These are phyloP conservation scores for Scrobipalpa costella DNA, from an alignment of 2,888 invertebrate genomes.

Conservation along the genomic window DNA sequence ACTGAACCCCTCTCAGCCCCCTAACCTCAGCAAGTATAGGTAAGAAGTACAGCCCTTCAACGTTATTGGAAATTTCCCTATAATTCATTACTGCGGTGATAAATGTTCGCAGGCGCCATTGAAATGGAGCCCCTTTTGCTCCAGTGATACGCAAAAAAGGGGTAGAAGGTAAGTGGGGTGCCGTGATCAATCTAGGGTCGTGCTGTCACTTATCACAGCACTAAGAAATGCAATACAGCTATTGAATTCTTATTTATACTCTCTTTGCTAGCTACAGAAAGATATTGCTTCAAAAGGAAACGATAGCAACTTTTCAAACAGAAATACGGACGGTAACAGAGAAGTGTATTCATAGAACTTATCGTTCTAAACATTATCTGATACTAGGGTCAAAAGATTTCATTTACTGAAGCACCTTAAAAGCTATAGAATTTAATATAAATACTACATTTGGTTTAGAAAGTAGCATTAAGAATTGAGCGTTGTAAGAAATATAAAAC, in stretches of 20 bases:
- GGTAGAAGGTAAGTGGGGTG: slow-evolving; percentile 67
- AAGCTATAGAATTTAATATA: no score
- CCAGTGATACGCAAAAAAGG: slow-evolving; percentile 78
- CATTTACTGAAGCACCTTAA: no score
- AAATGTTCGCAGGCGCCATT: slow-evolving; percentile 74
- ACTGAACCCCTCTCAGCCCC: slow-evolving; percentile 10
- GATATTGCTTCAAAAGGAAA: no score
- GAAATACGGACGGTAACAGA: no score
- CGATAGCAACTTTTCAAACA: no score
- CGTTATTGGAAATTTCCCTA: slow-evolving; percentile 72
- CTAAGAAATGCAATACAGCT: background rate
- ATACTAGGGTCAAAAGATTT: no score
- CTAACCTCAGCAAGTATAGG: slow-evolving; percentile 4
- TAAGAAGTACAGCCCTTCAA: slow-evolving; percentile 33
- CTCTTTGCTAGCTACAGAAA: background rate
- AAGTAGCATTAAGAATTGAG: no score
- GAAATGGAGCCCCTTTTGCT: slow-evolving; percentile 75
- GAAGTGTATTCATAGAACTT: no score
- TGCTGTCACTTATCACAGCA: slow-evolving; percentile 43
- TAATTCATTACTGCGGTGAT: slow-evolving; percentile 79
- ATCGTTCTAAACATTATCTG: no score
- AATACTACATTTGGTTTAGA: no score
- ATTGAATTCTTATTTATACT: background rate
- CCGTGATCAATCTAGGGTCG: slow-evolving; percentile 76
- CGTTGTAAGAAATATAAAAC: no score